Evolutionary conservation across 2,888 invertebrate genomes (phyloP), one percentile per base, ranked within the genome.

Genomic region (Ecliptopera silaceata): DNA sequence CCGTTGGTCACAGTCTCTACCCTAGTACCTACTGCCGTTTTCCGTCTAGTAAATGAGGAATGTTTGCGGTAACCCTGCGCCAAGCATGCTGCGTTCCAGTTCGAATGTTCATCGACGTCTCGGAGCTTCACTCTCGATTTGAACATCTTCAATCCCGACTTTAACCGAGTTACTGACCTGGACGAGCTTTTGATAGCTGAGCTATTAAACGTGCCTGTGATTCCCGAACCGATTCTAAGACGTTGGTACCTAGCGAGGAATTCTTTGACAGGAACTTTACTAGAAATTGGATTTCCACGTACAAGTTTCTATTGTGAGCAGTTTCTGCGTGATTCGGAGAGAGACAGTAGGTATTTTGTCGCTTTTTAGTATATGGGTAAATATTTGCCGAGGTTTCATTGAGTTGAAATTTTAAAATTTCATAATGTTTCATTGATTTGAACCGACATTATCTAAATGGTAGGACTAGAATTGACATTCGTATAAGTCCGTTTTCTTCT

Each of bases 111-210:
- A 55, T 54, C 56, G 51, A 54, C 59, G 48, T 61, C 59, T 63
- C 44, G 52, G 53, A 67, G 66, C 74, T 77, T 78, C 72, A 72
- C 78, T 75, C 72, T 75, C 77, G 68, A 81, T 78, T 80, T 77
- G 74, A 72, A 71, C 74, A 71, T 75, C 78, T 78, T 75, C 76
- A 73, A 75, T 74, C 75, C 70, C 64, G 68, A 70, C 68, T 76
- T 68, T 71, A 74, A 74, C 69, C 69, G 69, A 83, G 78, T 78
- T 79, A 83, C 72, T 82, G 81, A 82, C 79, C 80, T 80, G 80
- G 64, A 75, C 79, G 73, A 79, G 79, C 77, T 80, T 82, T 80
- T 79, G 79, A 84, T 81, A 82, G 80, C 79, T 79, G 71, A 76
- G 67, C 77, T 75, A 79, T 78, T 80, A 75, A 79, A 75, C 72